A percentile compares a stretch with the other conserved stretches of the same genome.
Evolutionary conservation across 2,797 vertebrate species (phyloP).

Genomic region (Lacerta viridis): DNA sequence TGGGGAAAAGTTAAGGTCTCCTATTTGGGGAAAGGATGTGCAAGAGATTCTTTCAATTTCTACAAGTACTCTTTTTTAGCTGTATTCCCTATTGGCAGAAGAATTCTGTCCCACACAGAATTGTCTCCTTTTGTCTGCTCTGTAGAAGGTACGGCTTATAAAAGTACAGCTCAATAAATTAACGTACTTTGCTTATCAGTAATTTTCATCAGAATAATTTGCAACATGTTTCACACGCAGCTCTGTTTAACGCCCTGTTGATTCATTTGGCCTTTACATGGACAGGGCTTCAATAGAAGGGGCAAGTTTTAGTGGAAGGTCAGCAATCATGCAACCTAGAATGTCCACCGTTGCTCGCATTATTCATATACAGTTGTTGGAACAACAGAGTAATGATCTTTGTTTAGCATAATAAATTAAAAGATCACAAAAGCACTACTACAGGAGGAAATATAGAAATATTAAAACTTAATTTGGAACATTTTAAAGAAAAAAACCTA

Average conservation of each 20-base stretch:
- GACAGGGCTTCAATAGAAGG: not conserved
- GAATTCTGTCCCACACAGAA: too few relatives aligned
- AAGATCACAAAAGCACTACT: not conserved
- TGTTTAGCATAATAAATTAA: not conserved
- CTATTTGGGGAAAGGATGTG: not conserved
- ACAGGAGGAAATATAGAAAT: not conserved
- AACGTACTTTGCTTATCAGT: not conserved
- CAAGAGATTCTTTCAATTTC: not conserved
- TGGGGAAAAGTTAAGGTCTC: too few relatives aligned
- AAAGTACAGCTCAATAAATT: not conserved
- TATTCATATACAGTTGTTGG: not conserved
- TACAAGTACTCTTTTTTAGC: not conserved
- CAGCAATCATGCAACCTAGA: not conserved
- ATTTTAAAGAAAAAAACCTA: not conserved
- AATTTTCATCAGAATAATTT: not conserved
- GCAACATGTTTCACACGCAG: not conserved
- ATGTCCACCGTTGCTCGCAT: not conserved
- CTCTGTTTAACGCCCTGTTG: not conserved
- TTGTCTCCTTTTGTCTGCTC: not conserved
- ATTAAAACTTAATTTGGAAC: not conserved
- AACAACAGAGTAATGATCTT: not conserved
- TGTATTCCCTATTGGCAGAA: not conserved
- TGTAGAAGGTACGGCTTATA: not conserved
- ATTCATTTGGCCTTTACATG: not conserved
- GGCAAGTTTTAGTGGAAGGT: not conserved